phyloP scores from a whole-genome alignment of 2,113 vertebrate species.

The Pan troglodytes region NHGRI_mPanTro3-v2.1_pri NC_072403.2:150453501-150454000 shows the following conservation, averaged over 20 bases:
- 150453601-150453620: neutral
- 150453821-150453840: neutral
- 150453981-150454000: too few species aligned
- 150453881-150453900: neutral
- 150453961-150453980: too few species aligned
- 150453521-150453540: constrained; percentile 1
- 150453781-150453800: neutral
- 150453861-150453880: neutral
- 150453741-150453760: neutral
- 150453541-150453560: neutral
- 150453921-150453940: too few species aligned
- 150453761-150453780: neutral
- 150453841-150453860: neutral
- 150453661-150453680: constrained; percentile 43
- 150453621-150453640: constrained; percentile 29
- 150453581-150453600: constrained; percentile 12
- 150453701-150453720: constrained; percentile 23
- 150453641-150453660: constrained; percentile 35
- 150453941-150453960: too few species aligned
- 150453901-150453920: neutral
- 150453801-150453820: neutral
- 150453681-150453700: constrained; percentile 52
- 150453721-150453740: constrained; percentile 31
- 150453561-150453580: neutral
- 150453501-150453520: neutral